Evolutionary conservation across 2,113 vertebrate species (phyloP).

Genomic region (Leptobrachium leishanense): DNA sequence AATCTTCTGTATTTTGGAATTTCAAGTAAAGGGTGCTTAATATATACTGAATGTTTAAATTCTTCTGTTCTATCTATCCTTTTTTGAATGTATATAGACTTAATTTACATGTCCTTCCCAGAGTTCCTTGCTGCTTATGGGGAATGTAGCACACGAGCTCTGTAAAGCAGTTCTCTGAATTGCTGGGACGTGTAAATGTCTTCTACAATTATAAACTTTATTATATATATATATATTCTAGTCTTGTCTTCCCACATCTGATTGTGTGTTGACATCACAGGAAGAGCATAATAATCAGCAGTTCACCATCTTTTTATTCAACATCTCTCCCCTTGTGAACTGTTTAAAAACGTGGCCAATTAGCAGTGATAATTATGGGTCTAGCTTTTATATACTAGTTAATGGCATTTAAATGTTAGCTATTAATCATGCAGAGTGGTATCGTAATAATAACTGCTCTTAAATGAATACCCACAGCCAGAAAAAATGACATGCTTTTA

Average conservation of each 20-base stretch:
- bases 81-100: too few relatives aligned
- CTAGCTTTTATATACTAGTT: not conserved
- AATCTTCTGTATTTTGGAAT: too few relatives aligned
- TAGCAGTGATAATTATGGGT: not conserved
- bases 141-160: too few relatives aligned
- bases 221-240: too few relatives aligned
- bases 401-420: constrained; percentile 6
- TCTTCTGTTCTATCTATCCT: too few relatives aligned
- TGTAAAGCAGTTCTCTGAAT: too few relatives aligned
- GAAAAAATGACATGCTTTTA: not conserved
- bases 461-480: not conserved
- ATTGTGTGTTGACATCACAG: not conserved
- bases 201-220: too few relatives aligned
- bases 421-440: not conserved
- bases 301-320: not conserved
- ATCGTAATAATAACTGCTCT: not conserved
- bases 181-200: too few relatives aligned
- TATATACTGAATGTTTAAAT: too few relatives aligned
- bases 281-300: not conserved
- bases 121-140: too few relatives aligned
- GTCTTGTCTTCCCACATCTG: not conserved
- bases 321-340: not conserved
- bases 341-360: not conserved
- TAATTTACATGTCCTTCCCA: too few relatives aligned
- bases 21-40: too few relatives aligned